Percentiles rank a stretch among this genome's conserved stretches.
Evolutionary conservation across 2,797 vertebrate genomes (phyloP).

Genomic region (Hozukius guyotensis): DNA sequence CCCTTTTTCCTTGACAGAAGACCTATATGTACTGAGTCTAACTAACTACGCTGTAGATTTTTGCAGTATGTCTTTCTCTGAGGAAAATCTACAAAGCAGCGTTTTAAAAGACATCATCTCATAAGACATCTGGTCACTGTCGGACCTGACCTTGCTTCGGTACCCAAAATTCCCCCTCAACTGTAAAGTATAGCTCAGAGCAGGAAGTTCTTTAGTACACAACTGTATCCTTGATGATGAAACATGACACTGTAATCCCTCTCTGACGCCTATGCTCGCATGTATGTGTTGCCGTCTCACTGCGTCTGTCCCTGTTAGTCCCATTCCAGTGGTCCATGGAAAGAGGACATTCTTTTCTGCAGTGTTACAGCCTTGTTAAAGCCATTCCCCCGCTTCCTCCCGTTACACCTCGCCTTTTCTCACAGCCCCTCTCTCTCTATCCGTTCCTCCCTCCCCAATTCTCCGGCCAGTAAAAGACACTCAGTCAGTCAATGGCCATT

Average conservation of each 20-base stretch:
- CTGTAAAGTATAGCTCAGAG: background rate
- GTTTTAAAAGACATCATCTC: constrained; percentile 31
- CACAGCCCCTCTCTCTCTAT: constrained; percentile 35
- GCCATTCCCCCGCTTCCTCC: constrained; percentile 12
- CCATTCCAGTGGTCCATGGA: constrained; percentile 53
- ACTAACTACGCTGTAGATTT: background rate
- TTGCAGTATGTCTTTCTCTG: background rate
- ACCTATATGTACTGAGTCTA: background rate
- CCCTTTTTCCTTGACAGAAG: background rate
- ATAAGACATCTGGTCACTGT: constrained; percentile 8
- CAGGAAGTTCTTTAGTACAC: constrained; percentile 12
- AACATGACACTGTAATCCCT: constrained; percentile 27
- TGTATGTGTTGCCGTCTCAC: constrained; percentile 13
- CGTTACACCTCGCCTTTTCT: constrained; percentile 49
- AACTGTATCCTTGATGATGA: constrained; percentile 22
- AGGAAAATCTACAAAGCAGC: constrained; percentile 1
- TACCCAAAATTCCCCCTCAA: background rate
- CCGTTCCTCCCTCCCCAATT: constrained; percentile 13
- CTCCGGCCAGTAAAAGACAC: constrained; percentile 37
- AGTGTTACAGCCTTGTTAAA: constrained; percentile 64
- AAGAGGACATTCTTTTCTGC: constrained; percentile 61
- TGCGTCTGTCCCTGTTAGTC: constrained; percentile 38
- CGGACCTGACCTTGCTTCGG: constrained; percentile 12
- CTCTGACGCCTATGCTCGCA: background rate
- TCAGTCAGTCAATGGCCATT: constrained; percentile 25